These are phyloP conservation scores for Ibycter americanus DNA, from an alignment of 2,797 vertebrate species.

Conservation along the genomic window DNA sequence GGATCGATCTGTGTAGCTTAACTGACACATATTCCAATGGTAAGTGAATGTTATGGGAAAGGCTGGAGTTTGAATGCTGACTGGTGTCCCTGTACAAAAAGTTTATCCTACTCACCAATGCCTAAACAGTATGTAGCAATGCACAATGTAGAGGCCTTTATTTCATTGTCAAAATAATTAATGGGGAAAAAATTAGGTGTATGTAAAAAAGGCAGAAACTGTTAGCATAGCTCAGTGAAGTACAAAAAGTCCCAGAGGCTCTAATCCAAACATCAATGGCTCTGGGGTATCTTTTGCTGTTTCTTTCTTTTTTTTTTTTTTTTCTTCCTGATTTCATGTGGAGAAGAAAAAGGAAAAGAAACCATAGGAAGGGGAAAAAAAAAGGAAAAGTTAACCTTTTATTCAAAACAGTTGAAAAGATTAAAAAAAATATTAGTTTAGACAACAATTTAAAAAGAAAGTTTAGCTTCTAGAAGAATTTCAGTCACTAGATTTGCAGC, in stretches of 20 bases:
- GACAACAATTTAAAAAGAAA: background rate
- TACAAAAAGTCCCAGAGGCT: background rate
- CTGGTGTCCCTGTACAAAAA: background rate
- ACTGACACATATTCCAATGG: background rate
- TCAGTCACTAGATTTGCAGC: background rate
- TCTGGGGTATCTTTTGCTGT: background rate
- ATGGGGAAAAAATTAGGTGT: background rate
- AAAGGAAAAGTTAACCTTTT: rapidly evolving
- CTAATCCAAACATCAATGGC: background rate
- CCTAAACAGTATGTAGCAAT: background rate
- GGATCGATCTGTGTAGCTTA: background rate
- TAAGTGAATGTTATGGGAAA: background rate
- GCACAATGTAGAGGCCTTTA: background rate
- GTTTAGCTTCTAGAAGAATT: background rate
- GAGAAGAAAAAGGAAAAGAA: background rate
- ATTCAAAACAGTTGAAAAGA: background rate
- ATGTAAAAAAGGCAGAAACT: background rate
- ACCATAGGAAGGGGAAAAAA: rapidly evolving
- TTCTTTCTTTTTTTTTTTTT: rapidly evolving
- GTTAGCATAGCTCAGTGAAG: background rate
- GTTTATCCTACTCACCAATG: background rate
- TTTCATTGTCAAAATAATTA: background rate
- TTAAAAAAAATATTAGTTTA: background rate
- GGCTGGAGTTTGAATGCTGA: background rate
- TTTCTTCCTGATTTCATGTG: background rate